Evolutionary conservation across 2,888 invertebrate genomes (phyloP).

Genomic region (Carpatolechia fugitivella): DNA sequence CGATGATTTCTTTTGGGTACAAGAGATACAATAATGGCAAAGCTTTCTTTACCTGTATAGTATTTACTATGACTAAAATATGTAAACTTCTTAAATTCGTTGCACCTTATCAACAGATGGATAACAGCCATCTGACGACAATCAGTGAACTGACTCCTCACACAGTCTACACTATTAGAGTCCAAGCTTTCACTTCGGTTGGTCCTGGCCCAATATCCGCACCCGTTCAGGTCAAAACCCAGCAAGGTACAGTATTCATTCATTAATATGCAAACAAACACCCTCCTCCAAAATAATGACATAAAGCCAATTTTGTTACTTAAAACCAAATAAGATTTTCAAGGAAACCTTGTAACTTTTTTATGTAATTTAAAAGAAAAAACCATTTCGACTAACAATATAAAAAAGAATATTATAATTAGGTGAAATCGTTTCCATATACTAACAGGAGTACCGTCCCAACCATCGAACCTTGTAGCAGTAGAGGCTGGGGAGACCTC

Average conservation of each 20-base stretch:
- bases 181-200: constrained; percentile 95
- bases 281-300: too few species aligned
- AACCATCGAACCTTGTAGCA: constrained; percentile 93
- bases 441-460: constrained; percentile 93
- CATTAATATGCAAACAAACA: too few species aligned
- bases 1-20: too few species aligned
- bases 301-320: too few species aligned
- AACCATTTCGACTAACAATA: too few species aligned
- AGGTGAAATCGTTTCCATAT: background rate
- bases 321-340: too few species aligned
- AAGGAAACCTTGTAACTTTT: too few species aligned
- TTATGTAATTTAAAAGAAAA: background rate
- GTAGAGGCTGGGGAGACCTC: constrained; percentile 93
- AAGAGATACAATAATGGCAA: too few species aligned
- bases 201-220: constrained; percentile 97
- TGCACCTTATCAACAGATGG: constrained; percentile 73
- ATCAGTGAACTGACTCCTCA: constrained; percentile 94
- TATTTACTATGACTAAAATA: too few species aligned
- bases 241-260: constrained; percentile 89
- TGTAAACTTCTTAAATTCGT: too few species aligned
- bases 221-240: constrained; percentile 98
- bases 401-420: too few species aligned
- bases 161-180: constrained; percentile 95
- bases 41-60: too few species aligned
- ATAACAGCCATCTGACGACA: constrained; percentile 94